Conservation (phyloP, 2,888 invertebrate species). For the Sinopyrophorus schimmeli region DNA sequence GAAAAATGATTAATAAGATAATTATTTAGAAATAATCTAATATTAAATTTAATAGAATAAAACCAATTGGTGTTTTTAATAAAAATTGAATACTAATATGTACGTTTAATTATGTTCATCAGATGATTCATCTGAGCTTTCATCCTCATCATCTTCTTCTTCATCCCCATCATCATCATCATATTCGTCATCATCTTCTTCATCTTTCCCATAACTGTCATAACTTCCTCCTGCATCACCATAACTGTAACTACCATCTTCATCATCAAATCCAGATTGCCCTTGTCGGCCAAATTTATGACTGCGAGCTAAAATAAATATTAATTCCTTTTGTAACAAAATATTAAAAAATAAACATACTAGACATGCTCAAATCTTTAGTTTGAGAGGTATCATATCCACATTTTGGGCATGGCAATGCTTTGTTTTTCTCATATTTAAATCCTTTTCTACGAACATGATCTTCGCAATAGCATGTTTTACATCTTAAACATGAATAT, state of each 20-base stretch:
- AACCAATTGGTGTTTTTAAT: no score
- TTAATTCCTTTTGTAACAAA: background rate
- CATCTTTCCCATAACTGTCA: constrained; percentile 58
- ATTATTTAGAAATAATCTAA: no score
- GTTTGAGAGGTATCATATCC: constrained; percentile 90
- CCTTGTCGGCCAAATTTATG: constrained; percentile 90
- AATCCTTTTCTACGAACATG: constrained; percentile 91
- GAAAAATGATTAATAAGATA: no score
- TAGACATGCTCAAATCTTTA: constrained; percentile 94
- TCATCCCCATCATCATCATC: constrained; percentile 42
- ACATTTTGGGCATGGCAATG: constrained; percentile 93
- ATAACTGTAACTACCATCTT: constrained; percentile 59
- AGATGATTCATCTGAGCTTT: constrained; percentile 48
- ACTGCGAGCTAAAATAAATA: constrained; percentile 68
- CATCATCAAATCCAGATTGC: constrained; percentile 62
- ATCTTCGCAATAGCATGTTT: constrained; percentile 95
- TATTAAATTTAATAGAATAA: no score
- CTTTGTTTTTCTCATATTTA: constrained; percentile 81
- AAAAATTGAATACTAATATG: no score
- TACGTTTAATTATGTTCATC: no score
- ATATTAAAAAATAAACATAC: constrained; percentile 59
- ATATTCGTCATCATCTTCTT: constrained; percentile 56
- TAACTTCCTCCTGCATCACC: constrained; percentile 49
- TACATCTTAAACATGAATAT: constrained; percentile 93
- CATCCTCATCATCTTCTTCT: constrained; percentile 36